Evolutionary conservation across 92 coral and sea anemone species (phyloP).

Genomic region (Zoanthus gigantus): DNA sequence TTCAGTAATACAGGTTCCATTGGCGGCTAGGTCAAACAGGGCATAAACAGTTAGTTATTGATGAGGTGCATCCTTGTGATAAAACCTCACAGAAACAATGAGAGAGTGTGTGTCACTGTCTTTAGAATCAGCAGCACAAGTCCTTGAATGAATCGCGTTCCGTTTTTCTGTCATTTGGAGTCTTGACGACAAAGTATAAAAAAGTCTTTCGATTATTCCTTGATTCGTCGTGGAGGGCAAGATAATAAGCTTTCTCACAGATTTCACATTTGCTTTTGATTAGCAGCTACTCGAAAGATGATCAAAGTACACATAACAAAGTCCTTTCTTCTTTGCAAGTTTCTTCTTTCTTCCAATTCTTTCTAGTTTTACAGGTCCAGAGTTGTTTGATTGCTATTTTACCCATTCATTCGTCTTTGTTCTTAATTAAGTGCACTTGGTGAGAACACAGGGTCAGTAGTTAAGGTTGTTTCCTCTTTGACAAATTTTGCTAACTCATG

Average conservation of each 20-base stretch:
- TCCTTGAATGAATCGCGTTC: slow-evolving; percentile 47
- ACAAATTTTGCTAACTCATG: slow-evolving; percentile 42
- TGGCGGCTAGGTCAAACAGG: slow-evolving; percentile 61
- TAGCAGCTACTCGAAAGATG: slow-evolving; percentile 57
- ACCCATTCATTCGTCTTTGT: background rate
- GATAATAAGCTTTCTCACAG: slow-evolving; percentile 53
- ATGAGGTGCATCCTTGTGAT: slow-evolving; percentile 46
- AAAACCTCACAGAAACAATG: slow-evolving; percentile 50
- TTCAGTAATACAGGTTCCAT: slow-evolving; percentile 53
- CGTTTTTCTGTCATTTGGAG: slow-evolving; percentile 23
- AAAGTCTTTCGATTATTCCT: slow-evolving; percentile 16
- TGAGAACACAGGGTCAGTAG: slow-evolving; percentile 62
- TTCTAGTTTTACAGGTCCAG: slow-evolving; percentile 25
- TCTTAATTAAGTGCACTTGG: slow-evolving; percentile 51
- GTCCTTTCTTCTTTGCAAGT: slow-evolving; percentile 27
- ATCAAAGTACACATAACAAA: slow-evolving; percentile 57
- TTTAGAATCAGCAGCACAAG: slow-evolving; percentile 53
- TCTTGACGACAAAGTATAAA: slow-evolving; percentile 1
- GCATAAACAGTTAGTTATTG: slow-evolving; percentile 49
- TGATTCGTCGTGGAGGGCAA: slow-evolving; percentile 49
- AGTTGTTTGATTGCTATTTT: background rate
- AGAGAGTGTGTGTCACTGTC: slow-evolving; percentile 49
- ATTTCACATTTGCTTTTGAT: slow-evolving; percentile 43
- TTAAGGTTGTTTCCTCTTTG: slow-evolving; percentile 49
- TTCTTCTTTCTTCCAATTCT: slow-evolving; percentile 45